Evolutionary conservation across 2,113 vertebrate genomes (phyloP).

Genomic region (Bagarius yarrelli): DNA sequence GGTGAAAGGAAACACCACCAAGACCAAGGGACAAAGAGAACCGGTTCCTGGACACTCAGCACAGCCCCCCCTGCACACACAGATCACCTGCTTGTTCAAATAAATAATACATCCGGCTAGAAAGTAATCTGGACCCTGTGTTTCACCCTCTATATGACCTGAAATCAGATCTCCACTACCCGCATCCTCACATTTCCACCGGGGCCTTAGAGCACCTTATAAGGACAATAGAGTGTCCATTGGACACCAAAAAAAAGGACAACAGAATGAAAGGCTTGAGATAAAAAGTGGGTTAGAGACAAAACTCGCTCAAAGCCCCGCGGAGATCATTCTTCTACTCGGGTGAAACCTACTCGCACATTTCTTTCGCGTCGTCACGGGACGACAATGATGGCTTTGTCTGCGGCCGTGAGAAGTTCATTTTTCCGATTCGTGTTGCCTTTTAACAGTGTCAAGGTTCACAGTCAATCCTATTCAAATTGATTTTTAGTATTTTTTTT

Average conservation of each 20-base stretch:
- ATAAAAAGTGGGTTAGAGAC: background rate
- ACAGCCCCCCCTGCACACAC: background rate
- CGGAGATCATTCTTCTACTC: conserved; percentile 24
- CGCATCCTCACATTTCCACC: background rate
- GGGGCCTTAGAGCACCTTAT: background rate
- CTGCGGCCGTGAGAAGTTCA: conserved; percentile 6
- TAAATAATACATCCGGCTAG: conserved; percentile 42
- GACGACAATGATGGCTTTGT: conserved; percentile 26
- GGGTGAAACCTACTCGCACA: background rate
- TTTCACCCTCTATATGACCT: conserved; percentile 30
- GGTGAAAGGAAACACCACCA: background rate
- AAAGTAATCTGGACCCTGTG: conserved; percentile 20
- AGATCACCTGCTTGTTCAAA: conserved; percentile 9
- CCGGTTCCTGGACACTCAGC: background rate
- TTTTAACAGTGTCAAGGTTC: background rate
- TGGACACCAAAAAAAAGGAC: background rate
- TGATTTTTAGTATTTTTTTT: too few relatives aligned
- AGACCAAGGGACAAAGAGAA: background rate
- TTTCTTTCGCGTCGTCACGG: conserved; percentile 13
- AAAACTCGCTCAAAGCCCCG: background rate
- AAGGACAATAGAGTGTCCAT: background rate
- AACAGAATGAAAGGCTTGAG: background rate
- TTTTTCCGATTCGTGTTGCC: background rate
- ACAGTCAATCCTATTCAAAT: background rate
- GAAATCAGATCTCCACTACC: conserved; percentile 50